Evolutionary conservation across 2,888 invertebrate genomes (phyloP).

Genomic region (Nomada flava): DNA sequence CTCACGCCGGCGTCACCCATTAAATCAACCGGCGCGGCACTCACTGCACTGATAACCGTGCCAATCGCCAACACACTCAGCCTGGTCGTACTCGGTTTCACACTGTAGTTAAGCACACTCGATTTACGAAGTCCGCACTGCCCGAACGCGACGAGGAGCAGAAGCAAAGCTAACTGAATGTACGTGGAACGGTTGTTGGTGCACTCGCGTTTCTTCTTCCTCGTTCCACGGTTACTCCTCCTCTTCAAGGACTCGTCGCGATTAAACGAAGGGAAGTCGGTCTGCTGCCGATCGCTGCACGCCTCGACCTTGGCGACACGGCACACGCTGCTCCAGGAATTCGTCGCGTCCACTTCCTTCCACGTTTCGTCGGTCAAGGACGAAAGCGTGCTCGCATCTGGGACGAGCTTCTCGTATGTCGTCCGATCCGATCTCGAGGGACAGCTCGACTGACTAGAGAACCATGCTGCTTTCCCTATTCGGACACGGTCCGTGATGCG

Average conservation of each 20-base stretch:
- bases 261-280: constrained; percentile 31
- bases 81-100: constrained; percentile 57
- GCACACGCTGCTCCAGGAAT: constrained; percentile 36
- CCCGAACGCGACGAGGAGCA: constrained; percentile 77
- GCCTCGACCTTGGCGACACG: constrained; percentile 35
- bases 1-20: constrained; percentile 81
- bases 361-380: constrained; percentile 49
- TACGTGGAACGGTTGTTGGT: constrained; percentile 66
- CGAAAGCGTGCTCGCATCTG: constrained; percentile 1
- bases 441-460: constrained; percentile 70
- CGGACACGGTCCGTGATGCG: constrained; percentile 16
- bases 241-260: constrained; percentile 22
- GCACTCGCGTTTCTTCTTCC: constrained; percentile 59
- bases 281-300: constrained; percentile 25
- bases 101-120: constrained; percentile 64
- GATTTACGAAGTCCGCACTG: constrained; percentile 70
- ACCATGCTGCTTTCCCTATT: constrained; percentile 41
- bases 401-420: constrained; percentile 24
- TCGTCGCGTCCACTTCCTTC: constrained; percentile 44
- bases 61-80: constrained; percentile 76
- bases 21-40: constrained; percentile 75
- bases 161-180: constrained; percentile 73
- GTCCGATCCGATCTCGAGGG: constrained; percentile 32
- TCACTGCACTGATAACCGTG: constrained; percentile 73
- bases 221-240: constrained; percentile 33